Evolutionary conservation across 2,113 vertebrate species (phyloP).

Genomic region (Ammodytes dubius): DNA sequence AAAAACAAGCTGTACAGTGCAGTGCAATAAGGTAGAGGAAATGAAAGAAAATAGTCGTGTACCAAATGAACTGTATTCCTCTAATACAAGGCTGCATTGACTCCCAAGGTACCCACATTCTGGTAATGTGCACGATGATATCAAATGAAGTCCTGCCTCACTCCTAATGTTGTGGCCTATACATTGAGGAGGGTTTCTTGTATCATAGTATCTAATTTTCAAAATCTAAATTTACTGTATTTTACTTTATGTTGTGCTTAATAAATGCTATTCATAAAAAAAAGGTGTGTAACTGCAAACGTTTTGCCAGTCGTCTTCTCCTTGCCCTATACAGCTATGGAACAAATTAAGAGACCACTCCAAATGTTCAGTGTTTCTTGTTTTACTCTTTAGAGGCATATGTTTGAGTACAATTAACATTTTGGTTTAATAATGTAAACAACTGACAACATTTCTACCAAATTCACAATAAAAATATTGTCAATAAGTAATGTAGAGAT

Average conservation of each 20-base stretch:
- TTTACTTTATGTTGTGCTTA: not conserved
- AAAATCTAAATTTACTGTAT: not conserved
- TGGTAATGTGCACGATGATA: not conserved
- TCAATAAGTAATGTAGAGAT: too few species aligned
- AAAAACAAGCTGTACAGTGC: not conserved
- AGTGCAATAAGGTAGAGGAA: not conserved
- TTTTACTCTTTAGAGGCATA: too few species aligned
- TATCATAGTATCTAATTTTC: not conserved
- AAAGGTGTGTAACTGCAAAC: too few species aligned
- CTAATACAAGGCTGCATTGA: not conserved
- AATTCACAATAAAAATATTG: too few species aligned
- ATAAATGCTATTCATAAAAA: not conserved
- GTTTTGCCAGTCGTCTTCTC: too few species aligned
- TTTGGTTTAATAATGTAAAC: too few species aligned
- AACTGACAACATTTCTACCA: too few species aligned
- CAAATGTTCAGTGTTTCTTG: too few species aligned
- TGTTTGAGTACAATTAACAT: too few species aligned
- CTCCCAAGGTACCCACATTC: not conserved
- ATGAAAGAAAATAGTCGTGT: not conserved
- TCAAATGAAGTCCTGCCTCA: too few species aligned
- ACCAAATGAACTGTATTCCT: not conserved
- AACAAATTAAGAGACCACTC: too few species aligned
- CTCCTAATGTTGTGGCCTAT: not conserved
- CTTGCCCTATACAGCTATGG: too few species aligned
- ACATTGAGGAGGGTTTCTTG: not conserved